Percentiles rank a stretch among this genome's conserved stretches.
phyloP scores from a whole-genome alignment of 1,140 invertebrate genomes.

The Drusus annulatus region DNA sequence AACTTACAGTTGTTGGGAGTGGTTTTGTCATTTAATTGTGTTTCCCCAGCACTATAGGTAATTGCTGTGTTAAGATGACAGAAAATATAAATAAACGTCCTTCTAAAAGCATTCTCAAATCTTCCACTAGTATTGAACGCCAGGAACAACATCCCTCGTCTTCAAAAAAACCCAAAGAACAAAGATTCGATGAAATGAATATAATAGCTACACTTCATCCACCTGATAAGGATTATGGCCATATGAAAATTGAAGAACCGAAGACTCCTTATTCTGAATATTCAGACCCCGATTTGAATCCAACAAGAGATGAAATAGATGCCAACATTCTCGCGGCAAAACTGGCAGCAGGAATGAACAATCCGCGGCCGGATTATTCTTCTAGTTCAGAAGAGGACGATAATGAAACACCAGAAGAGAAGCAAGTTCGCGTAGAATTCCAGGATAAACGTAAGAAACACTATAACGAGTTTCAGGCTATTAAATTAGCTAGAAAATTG shows the following conservation, averaged over 20 bases:
- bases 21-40: constrained; percentile 28
- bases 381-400: constrained; percentile 71
- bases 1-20: constrained; percentile 30
- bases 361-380: constrained; percentile 66
- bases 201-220: constrained; percentile 98
- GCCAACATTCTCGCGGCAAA: constrained; percentile 84
- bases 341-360: constrained; percentile 70
- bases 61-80: constrained; percentile 62
- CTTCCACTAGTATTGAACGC: constrained; percentile 89
- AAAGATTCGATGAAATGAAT: constrained; percentile 99
- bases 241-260: constrained; percentile 99
- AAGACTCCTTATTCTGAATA: constrained; percentile 90
- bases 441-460: constrained; percentile 95
- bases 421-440: constrained; percentile 82
- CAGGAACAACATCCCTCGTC: constrained; percentile 74
- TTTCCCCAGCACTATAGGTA: constrained; percentile 23
- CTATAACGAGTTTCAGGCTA: constrained; percentile 97
- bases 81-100: constrained; percentile 80
- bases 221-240: constrained; percentile 98
- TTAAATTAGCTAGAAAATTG: constrained; percentile 90
- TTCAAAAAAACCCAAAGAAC: constrained; percentile 81
- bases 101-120: constrained; percentile 93
- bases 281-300: constrained; percentile 80
- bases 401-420: constrained; percentile 77
- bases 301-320: constrained; percentile 83